Base-by-base conservation (phyloP, 2,797 vertebrate species). In the Pteronotus mesoamericanus region DNA sequence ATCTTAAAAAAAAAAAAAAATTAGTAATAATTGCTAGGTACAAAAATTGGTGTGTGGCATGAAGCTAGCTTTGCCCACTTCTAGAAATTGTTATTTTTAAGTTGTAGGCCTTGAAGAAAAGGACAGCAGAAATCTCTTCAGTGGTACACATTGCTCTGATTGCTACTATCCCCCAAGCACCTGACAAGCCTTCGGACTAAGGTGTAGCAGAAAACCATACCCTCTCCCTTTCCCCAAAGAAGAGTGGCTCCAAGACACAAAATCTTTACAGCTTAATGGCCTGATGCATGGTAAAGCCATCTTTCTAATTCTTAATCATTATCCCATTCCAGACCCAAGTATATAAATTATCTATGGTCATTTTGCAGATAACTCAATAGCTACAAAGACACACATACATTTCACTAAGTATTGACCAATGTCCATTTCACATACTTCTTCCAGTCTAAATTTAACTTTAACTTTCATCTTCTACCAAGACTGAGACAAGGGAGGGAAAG, bases 341-440 rank as follows among this genome's bases (percentile, higher is more conserved):
- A 59, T 71, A 82, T 57, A 78, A 87, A 53, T 59, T 78, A 59
- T 48, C 32, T 86, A 48, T 42, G 32, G 12, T 24, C 77, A 83
- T 79, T 92, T 94, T 86, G 34, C n/a, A 90, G 32, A 42, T 75
- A 78, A 75, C 34, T 82, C 77, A 46, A 37, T 80, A 88, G 37
- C 46, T 71, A 69, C n/a, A 14, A 18, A 5, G 39, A 51, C 29
- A 37, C 21, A 66, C 19, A 85, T 48, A 19, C 10, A 32, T 64
- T 94, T 96, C 72, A 97, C 59, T 97, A 95, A 8, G 4, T 24
- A 32, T 12, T 86, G 80, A 55, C 77, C 90, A 89, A 85, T 55
- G 83, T 21, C 75, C n/a, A 69, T 94, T 97, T 95, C 88, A 42
- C 68, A 93, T 92, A 96, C 16, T 11, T 94, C 74, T 91, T 96